These are phyloP conservation scores for Agonopterix arenella DNA, from an alignment of 2,888 invertebrate species.

Conservation along the genomic window DNA sequence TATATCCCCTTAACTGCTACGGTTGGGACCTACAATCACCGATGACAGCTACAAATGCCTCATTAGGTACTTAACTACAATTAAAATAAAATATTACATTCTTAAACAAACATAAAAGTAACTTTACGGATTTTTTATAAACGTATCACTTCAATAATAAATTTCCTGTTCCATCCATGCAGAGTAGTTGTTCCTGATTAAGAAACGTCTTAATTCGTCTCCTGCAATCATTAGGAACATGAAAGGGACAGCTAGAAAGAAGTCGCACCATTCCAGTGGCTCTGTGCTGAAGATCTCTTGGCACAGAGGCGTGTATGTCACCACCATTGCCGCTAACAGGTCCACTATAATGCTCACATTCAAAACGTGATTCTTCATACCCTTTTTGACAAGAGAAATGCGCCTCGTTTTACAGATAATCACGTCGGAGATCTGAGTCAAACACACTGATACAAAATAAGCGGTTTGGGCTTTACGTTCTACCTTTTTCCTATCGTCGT, in stretches of 20 bases:
- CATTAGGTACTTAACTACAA: no score
- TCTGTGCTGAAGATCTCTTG: constrained; percentile 83
- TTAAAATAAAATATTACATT: no score
- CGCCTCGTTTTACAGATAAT: constrained; percentile 88
- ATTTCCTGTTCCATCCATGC: constrained; percentile 86
- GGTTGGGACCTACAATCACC: no score
- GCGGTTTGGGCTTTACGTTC: constrained; percentile 87
- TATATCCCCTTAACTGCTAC: no score
- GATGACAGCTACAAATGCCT: no score
- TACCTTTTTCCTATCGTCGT: constrained; percentile 79
- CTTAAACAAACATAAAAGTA: no score
- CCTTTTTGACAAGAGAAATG: constrained; percentile 84
- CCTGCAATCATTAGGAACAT: constrained; percentile 83
- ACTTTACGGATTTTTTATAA: no score
- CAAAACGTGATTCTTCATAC: constrained; percentile 83
- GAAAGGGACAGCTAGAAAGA: constrained; percentile 85
- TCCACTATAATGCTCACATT: constrained; percentile 79
- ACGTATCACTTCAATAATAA: constrained; percentile 75
- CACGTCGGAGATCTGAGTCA: constrained; percentile 86
- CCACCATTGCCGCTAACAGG: constrained; percentile 79
- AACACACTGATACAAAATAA: constrained; percentile 86
- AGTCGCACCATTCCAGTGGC: constrained; percentile 81
- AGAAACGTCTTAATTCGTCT: constrained; percentile 84
- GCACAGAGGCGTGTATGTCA: constrained; percentile 83
- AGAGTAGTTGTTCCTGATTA: constrained; percentile 81